Evolutionary conservation across 2,797 vertebrate genomes (phyloP).

Genomic region (Halcyon badia): DNA sequence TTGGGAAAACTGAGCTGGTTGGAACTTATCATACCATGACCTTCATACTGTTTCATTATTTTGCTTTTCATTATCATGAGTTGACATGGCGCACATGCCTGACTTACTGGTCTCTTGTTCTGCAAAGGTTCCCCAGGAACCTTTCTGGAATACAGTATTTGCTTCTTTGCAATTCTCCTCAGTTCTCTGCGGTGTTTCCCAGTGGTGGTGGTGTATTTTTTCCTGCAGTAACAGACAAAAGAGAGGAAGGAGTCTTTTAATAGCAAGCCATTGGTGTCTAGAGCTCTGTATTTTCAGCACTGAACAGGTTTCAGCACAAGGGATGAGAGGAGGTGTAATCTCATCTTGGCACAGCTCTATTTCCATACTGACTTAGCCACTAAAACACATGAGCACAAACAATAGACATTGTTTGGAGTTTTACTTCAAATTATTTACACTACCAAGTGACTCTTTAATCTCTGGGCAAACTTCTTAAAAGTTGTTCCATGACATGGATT

Average conservation of each 20-base stretch:
- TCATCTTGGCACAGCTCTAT: background rate
- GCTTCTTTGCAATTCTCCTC: background rate
- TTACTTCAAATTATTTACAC: slow-evolving; percentile 12
- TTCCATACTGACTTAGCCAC: slow-evolving; percentile 3
- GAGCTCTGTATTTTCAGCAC: background rate
- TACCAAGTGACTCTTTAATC: background rate
- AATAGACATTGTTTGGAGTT: slow-evolving; percentile 13
- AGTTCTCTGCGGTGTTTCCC: background rate
- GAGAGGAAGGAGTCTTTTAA: background rate
- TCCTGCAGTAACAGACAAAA: background rate
- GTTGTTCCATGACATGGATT: background rate
- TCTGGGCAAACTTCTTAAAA: background rate
- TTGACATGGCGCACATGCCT: background rate
- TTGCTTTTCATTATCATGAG: background rate
- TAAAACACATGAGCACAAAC: slow-evolving; percentile 8
- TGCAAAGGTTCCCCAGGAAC: background rate
- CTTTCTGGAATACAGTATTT: background rate
- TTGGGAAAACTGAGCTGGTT: background rate
- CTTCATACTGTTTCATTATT: slow-evolving; percentile 13
- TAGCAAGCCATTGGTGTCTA: background rate
- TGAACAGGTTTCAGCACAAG: background rate
- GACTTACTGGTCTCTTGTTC: background rate
- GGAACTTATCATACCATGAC: background rate
- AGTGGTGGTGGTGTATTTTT: background rate
- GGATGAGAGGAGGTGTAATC: background rate